Evolutionary conservation across 2,113 vertebrate species (phyloP).

Genomic region (Catagonus wagneri): DNA sequence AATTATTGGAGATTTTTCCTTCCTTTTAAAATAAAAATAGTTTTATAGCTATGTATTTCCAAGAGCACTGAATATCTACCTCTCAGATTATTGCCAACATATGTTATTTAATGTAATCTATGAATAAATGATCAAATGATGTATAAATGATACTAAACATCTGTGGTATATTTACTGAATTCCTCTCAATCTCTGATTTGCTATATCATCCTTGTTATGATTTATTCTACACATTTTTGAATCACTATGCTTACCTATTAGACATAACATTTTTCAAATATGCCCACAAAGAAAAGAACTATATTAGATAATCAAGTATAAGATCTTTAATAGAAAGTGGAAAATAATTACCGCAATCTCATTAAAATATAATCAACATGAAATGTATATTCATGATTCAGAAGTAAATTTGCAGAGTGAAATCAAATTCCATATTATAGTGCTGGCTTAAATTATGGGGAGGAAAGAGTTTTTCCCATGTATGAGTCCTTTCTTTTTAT

Average conservation of each 20-base stretch:
- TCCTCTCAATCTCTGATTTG: not conserved
- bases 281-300: not conserved
- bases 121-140: not conserved
- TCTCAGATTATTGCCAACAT: not conserved
- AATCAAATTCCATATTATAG: not conserved
- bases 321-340: not conserved
- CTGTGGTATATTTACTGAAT: not conserved
- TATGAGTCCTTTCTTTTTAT: not conserved
- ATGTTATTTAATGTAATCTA: not conserved
- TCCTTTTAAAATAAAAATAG: not conserved
- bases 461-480: not conserved
- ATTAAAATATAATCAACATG: not conserved
- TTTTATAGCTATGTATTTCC: not conserved
- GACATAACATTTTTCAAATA: not conserved
- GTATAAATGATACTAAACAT: not conserved
- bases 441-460: not conserved
- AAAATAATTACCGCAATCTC: not conserved
- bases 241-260: not conserved
- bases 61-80: not conserved
- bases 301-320: not conserved
- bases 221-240: not conserved
- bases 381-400: not conserved
- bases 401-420: not conserved
- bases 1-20: not conserved
- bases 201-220: not conserved